Percentiles rank a stretch among this genome's conserved stretches.
phyloP scores from a whole-genome alignment of 2,888 invertebrate genomes.

The Caenorhabditis sp. region DNA sequence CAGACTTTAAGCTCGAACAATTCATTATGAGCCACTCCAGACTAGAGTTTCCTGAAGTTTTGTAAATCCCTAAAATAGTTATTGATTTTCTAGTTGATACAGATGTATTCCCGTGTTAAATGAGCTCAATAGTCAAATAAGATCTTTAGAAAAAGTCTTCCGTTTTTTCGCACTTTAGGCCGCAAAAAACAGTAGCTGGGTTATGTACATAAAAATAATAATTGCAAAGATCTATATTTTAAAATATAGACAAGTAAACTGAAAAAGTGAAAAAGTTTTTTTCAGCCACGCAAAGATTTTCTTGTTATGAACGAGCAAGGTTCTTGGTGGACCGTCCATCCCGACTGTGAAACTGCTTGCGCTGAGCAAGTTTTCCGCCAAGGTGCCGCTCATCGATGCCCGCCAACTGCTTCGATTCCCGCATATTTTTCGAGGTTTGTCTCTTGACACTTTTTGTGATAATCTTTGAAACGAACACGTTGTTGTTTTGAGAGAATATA shows the following conservation, averaged over 20 bases:
- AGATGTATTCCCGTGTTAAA: too few species aligned
- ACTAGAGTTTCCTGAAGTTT: too few species aligned
- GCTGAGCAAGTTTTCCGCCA: slow-evolving; percentile 48
- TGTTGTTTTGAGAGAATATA: not conserved
- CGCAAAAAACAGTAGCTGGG: too few species aligned
- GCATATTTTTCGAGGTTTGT: slow-evolving; percentile 33
- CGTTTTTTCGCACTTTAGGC: too few species aligned
- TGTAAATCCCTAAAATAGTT: too few species aligned
- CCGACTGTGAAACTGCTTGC: slow-evolving; percentile 51
- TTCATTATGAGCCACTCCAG: too few species aligned
- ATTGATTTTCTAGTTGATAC: too few species aligned
- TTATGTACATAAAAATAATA: too few species aligned
- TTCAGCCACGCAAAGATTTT: slow-evolving; percentile 58
- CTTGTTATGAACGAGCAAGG: slow-evolving; percentile 59
- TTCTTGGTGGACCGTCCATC: slow-evolving; percentile 60
- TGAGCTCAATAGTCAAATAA: too few species aligned
- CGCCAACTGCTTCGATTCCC: slow-evolving; percentile 42
- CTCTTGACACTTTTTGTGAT: not conserved
- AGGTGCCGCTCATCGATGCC: slow-evolving; percentile 48
- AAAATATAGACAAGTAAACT: not conserved
- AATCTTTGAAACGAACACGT: not conserved
- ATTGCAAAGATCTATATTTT: too few species aligned
- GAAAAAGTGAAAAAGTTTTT: slow-evolving; percentile 4
- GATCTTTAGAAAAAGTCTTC: too few species aligned
- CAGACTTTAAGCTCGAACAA: too few species aligned